Conservation (phyloP, 2,797 vertebrate genomes). For the Brachyrhaphis roseni region DNA sequence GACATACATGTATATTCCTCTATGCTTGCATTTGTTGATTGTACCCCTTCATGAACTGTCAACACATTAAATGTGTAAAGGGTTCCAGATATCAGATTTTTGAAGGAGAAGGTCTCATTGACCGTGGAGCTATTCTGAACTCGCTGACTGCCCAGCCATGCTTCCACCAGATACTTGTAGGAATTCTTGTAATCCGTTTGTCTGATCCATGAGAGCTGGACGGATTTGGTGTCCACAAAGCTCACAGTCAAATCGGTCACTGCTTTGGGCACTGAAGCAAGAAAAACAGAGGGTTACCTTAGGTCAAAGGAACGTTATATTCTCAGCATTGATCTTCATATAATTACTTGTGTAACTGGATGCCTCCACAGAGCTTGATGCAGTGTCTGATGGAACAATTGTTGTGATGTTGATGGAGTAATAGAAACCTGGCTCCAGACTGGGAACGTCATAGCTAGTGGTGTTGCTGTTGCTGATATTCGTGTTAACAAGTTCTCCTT, state of each 20-base stretch:
- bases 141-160: fast-evolving
- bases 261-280: constrained; percentile 60
- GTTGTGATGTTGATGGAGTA: constrained; percentile 62
- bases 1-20: constrained; percentile 63
- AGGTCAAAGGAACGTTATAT: not conserved
- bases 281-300: constrained; percentile 23
- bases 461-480: fast-evolving
- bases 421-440: constrained; percentile 58
- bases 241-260: constrained; percentile 49
- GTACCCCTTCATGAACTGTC: constrained; percentile 38
- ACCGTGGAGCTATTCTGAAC: not conserved
- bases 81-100: constrained; percentile 47
- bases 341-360: constrained; percentile 71
- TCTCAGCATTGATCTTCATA: not conserved
- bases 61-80: constrained; percentile 60
- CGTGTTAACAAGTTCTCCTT: not conserved
- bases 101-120: constrained; percentile 29
- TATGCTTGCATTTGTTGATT: constrained; percentile 11
- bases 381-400: constrained; percentile 14
- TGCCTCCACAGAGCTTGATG: constrained; percentile 15
- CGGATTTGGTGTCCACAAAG: constrained; percentile 36
- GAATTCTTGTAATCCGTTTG: constrained; percentile 45
- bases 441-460: constrained; percentile 15
- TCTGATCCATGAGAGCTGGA: constrained; percentile 57
- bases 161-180: constrained; percentile 50